Evolutionary conservation across 1,140 invertebrate species (phyloP), one percentile per base, ranked within the genome.

Genomic region (Atta cephalotes): DNA sequence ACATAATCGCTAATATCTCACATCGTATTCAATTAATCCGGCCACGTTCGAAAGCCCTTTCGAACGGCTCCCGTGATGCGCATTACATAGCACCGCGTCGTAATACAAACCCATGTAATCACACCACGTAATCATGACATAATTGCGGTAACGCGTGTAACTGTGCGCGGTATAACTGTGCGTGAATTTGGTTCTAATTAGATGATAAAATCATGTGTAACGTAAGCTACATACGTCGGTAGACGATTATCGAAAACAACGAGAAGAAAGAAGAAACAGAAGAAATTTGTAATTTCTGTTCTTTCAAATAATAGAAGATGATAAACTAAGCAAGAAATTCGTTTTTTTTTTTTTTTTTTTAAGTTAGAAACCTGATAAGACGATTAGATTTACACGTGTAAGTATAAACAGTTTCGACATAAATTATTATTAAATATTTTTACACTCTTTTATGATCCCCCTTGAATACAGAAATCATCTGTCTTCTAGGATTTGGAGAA

Each of bases 151-250:
- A 62, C 70, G 53, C 49, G 16, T 35, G 56, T 51, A 25, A 62
- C 80, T 74, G 70, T 51, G 39, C 62, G 70, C 56, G 70, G 35
- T 31, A 0, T 31, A 31, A 31, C 28, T 31, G 28, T 25, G 70
- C 70, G 70, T 39, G 39, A 56, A 84, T 84, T 74, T 60, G 70
- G 80, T 35, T 51, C 80, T 76, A 84, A 84, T 84, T 84, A 84
- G 45, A n/a, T 58, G 70, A 74, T 84, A 84, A 84, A 84, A 76
- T 84, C 79, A 25, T 25, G 28, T 2, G 31, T 14, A 56, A 31
- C 58, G 7, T n/a, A 12, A 76, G 1, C 35, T 9, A 7, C 0
- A 35, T 39, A 39, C 35, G 6, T 39, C 35, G 12, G 58, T 14
- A 3, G 16, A 45, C 9, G 39, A 3, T 70, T 3, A 10, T 4